Percentiles rank a stretch among this genome's conserved stretches.
These are phyloP conservation scores for Drosophila simulans DNA, from an alignment of 1,140 invertebrate species.

Conservation along the genomic window DNA sequence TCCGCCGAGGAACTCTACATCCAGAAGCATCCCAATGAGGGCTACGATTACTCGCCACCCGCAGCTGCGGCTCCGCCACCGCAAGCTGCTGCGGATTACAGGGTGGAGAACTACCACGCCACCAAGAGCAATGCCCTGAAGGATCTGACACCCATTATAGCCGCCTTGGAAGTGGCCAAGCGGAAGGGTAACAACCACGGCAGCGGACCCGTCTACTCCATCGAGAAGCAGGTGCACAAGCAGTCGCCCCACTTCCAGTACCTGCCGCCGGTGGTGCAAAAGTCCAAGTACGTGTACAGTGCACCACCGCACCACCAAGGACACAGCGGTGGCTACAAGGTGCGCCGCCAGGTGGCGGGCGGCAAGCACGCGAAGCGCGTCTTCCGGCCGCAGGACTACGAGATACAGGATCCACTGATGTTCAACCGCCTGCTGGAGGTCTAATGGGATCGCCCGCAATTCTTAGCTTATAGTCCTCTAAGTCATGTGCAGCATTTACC, in stretches of 20 bases:
- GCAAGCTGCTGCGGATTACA: constrained; percentile 39
- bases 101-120: constrained; percentile 72
- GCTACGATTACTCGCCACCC: constrained; percentile 71
- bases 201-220: constrained; percentile 59
- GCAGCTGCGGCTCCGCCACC: constrained; percentile 5
- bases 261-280: constrained; percentile 74
- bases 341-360: constrained; percentile 63
- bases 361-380: constrained; percentile 19
- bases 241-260: constrained; percentile 60
- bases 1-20: constrained; percentile 72
- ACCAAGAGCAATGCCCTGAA: constrained; percentile 69
- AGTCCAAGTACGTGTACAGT: constrained; percentile 73
- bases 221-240: constrained; percentile 79
- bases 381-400: constrained; percentile 67
- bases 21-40: constrained; percentile 80
- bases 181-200: constrained; percentile 36
- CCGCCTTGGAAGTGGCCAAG: constrained; percentile 78
- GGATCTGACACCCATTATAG: constrained; percentile 79
- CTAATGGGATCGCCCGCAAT: constrained; percentile 21
- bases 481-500: constrained; percentile 79
- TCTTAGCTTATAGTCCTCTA: constrained; percentile 59
- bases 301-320: constrained; percentile 37
- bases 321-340: constrained; percentile 68
- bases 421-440: constrained; percentile 77
- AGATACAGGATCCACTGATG: constrained; percentile 75